phyloP scores from a whole-genome alignment of 2,113 vertebrate species.

The Mirounga angustirostris region DNA sequence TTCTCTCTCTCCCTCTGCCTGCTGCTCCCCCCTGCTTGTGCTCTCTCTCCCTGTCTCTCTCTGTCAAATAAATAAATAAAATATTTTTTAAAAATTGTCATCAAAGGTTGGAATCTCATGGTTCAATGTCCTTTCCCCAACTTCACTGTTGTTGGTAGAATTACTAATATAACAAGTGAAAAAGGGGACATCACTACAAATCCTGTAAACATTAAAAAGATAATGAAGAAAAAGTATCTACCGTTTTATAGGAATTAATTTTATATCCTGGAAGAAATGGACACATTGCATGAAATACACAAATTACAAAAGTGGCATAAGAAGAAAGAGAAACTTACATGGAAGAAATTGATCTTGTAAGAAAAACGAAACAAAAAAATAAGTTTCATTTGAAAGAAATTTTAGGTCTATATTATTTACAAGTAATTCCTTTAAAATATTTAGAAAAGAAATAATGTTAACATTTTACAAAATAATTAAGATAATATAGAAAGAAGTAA shows the following conservation, averaged over 20 bases:
- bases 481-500: background rate
- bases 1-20: background rate
- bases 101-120: background rate
- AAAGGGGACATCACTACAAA: background rate
- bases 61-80: background rate
- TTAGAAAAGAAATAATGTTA: background rate
- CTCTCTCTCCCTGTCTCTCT: no score
- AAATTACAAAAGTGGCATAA: background rate
- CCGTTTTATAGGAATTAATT: background rate
- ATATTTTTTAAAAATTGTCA: background rate
- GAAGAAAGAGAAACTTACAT: background rate
- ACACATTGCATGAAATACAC: background rate
- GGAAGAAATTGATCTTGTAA: background rate
- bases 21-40: no score
- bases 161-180: background rate
- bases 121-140: background rate
- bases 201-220: background rate
- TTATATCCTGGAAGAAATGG: background rate
- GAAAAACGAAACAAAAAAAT: background rate
- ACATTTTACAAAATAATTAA: background rate
- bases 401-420: background rate
- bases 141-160: background rate
- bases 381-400: background rate
- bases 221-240: background rate
- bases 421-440: background rate